Evolutionary conservation across 2,113 vertebrate genomes (phyloP).

Genomic region (Gracilinanus agilis): DNA sequence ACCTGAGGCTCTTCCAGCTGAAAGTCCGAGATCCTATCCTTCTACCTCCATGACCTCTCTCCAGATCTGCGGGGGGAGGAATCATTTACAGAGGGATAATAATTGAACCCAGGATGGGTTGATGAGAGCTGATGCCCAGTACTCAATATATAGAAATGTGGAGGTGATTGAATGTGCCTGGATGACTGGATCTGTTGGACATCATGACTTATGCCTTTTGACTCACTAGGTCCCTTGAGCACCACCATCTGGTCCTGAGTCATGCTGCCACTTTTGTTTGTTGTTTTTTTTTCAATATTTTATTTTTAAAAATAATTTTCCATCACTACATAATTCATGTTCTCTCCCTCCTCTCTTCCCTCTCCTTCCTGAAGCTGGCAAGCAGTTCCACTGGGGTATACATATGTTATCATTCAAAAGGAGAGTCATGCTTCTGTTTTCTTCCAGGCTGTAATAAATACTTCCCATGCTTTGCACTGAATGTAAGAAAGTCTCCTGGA

Average conservation of each 20-base stretch:
- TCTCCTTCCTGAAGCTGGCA: not conserved
- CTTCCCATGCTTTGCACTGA: constrained; percentile 83
- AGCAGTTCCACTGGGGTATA: too few species aligned
- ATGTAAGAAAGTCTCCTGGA: constrained; percentile 83
- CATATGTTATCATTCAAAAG: not conserved
- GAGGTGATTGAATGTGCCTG: not conserved
- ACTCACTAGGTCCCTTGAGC: not conserved
- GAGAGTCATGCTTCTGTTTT: not conserved
- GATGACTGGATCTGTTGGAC: not conserved
- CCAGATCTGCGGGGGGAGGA: not conserved
- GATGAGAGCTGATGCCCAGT: not conserved
- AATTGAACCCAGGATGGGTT: not conserved
- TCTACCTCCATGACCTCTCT: not conserved
- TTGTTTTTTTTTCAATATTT: too few species aligned
- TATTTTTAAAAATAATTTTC: too few species aligned
- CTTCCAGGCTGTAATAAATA: constrained; percentile 85
- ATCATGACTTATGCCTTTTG: not conserved
- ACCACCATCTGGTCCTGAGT: not conserved
- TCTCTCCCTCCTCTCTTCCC: not conserved
- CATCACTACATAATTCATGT: not conserved
- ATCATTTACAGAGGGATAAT: not conserved
- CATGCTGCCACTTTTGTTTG: too few species aligned
- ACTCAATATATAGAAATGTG: not conserved
- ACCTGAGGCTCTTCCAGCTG: not conserved
- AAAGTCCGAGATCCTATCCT: not conserved